Evolutionary conservation across 2,797 vertebrate genomes (phyloP).

Genomic region (Rhynchonycteris naso): DNA sequence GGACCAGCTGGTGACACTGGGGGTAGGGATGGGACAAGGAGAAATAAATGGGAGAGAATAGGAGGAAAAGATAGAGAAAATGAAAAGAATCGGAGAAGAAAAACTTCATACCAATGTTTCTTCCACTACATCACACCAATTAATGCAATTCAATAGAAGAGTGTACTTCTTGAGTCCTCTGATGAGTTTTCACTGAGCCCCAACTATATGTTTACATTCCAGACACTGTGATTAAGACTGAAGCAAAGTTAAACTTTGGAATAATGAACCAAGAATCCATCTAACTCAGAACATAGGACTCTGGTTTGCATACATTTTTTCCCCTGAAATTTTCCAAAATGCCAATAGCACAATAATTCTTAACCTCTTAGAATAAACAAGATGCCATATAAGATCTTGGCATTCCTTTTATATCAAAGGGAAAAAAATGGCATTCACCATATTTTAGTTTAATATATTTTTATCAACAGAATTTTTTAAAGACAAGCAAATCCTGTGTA

Average conservation of each 20-base stretch:
- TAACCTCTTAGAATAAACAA: background rate
- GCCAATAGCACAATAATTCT: background rate
- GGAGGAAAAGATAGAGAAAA: background rate
- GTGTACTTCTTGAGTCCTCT: background rate
- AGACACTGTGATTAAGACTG: background rate
- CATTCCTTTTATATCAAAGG: background rate
- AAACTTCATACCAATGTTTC: background rate
- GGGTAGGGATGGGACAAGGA: rapidly evolving
- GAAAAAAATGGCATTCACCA: background rate
- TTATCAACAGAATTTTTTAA: constrained; percentile 12
- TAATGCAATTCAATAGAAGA: background rate
- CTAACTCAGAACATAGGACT: background rate
- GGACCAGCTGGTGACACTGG: background rate
- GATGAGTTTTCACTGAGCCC: background rate
- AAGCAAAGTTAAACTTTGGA: background rate
- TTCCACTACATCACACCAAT: background rate
- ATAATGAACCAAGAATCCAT: background rate
- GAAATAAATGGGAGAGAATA: background rate
- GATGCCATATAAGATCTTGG: background rate
- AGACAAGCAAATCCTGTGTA: background rate
- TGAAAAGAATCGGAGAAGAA: background rate
- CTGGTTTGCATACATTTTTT: background rate
- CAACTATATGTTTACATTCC: background rate
- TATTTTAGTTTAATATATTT: background rate
- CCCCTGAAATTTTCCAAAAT: background rate